Base-by-base conservation (phyloP, 2,888 invertebrate genomes). In the Papilio elwesi region DNA sequence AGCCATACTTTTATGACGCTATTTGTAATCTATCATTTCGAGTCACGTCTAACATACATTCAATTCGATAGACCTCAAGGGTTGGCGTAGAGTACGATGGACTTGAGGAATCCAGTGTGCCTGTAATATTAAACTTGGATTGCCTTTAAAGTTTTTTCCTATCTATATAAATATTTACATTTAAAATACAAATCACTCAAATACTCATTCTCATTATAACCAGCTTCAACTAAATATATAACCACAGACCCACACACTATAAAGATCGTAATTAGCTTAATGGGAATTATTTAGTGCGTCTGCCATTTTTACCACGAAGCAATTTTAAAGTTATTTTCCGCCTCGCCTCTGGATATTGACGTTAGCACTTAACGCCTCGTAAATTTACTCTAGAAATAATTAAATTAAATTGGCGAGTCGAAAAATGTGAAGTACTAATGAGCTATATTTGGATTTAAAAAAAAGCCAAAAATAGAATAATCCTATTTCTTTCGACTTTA, bases 321-420 rank as follows among this genome's bases (percentile, higher is more conserved):
- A 90, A 90, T 90, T 89, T 87, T 86, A 83, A 83, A 85, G 89
- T 89, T 88, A 91, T 91, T 90, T 92, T 89, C 89, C 89, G 86
- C 83, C 4, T 87, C 89, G 89, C 84, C 89, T 85, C 83, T 79
- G 75, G 67, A 77, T 80, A 92, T 91, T 90, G 91, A 92, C 90
- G 89, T 85, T 87, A 90, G 87, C 90, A 87, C 85, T 90, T 87
- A 86, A 83, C 87, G 86, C 83, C 76, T 85, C 87, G 87, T 90
- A 90, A 90, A 90, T 90, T 87, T 87, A 78, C 71, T 78, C 81
- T 80, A 80, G 83, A 87, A 87, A 87, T 90, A 90, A 90, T 89
- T 89, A 87, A 87, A 85, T 85, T 79, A 81, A 83, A 85, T 85
- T 78, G 83, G 74, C 68, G 63, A 71, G 64, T 76, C 72, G 74